A percentile compares a stretch with the other conserved stretches of the same genome.
Evolutionary conservation across 2,113 vertebrate genomes (phyloP).

Genomic region (Mohoua ochrocephala): DNA sequence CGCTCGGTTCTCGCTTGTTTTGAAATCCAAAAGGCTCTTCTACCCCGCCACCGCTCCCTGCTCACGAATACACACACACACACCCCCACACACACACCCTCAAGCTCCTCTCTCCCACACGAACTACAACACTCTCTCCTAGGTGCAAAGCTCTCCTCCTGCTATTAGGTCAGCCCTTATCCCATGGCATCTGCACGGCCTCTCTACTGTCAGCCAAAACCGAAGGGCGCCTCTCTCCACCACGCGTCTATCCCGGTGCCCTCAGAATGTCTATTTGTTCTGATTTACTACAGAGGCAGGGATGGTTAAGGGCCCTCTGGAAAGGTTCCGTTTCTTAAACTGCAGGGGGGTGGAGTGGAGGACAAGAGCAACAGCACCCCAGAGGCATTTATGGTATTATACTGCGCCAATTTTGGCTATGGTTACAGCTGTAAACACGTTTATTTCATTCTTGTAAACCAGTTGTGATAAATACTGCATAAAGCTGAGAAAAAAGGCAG

Average conservation of each 20-base stretch:
- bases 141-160: background rate
- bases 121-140: background rate
- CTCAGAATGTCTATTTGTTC: background rate
- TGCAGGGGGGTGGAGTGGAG: background rate
- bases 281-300: background rate
- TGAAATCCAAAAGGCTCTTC: background rate
- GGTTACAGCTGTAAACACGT: background rate
- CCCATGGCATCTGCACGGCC: background rate
- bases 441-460: background rate
- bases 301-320: background rate
- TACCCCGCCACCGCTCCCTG: background rate
- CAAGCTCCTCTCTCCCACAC: conserved; percentile 30
- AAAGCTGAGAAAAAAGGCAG: background rate
- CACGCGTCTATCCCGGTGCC: accelerated
- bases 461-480: background rate
- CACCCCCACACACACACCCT: background rate
- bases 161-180: background rate
- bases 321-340: conserved; percentile 23
- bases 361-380: background rate
- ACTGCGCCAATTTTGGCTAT: background rate
- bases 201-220: background rate
- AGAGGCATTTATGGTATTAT: background rate
- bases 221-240: background rate
- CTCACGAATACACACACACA: background rate
- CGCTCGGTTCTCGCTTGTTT: background rate